Conservation (phyloP, 1,140 invertebrate genomes). For the Nasonia giraulti region DNA sequence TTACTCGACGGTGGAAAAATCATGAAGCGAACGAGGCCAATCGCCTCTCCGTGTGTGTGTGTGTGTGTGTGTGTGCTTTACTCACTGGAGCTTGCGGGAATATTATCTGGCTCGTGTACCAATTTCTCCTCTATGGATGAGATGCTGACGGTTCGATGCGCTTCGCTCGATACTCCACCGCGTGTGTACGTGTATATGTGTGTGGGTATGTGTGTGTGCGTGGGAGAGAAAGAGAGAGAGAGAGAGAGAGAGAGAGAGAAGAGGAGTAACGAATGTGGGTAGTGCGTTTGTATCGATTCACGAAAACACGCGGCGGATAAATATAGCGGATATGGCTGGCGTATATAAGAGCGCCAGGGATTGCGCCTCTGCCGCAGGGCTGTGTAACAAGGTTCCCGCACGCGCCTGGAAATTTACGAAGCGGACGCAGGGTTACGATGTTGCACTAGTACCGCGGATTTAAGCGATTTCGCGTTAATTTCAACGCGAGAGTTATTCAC, state of each 20-base stretch:
- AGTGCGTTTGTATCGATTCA: no score
- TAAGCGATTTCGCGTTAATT: no score
- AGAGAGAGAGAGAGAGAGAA: no score
- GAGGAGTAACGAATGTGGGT: no score
- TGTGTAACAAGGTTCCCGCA: not conserved
- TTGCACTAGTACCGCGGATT: no score
- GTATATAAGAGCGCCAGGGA: no score
- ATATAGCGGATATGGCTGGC: no score
- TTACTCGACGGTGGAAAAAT: not conserved
- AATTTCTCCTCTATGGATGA: not conserved
- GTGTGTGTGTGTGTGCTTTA: not conserved
- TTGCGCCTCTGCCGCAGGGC: no score
- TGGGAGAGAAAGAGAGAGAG: no score
- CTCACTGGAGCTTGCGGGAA: not conserved
- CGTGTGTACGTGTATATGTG: not conserved
- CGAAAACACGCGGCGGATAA: no score
- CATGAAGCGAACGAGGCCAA: slow-evolving; percentile 23
- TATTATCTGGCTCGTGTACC: slow-evolving; percentile 1
- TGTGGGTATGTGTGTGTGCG: no score
- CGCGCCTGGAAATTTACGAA: not conserved
- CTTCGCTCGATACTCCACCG: not conserved
- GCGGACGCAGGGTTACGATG: not conserved
- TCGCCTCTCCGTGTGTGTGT: not conserved
- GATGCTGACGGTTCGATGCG: not conserved
- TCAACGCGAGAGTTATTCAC: no score